Percentiles rank a stretch among this genome's conserved stretches.
Evolutionary conservation across 2,797 vertebrate species (phyloP).

Genomic region (Naso thynnoides): DNA sequence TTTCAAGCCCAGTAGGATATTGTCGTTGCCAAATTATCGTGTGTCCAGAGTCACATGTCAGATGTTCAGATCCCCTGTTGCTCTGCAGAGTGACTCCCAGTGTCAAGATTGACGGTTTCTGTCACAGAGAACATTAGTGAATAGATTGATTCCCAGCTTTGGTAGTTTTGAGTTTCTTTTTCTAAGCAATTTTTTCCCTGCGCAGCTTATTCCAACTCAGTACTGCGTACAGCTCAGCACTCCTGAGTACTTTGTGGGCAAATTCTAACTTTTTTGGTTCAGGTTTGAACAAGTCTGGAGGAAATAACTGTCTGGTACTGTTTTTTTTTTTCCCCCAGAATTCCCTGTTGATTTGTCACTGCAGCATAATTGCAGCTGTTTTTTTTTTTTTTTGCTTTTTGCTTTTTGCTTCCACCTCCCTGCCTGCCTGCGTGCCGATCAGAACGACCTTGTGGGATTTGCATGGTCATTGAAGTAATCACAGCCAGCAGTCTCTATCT

Average conservation of each 20-base stretch:
- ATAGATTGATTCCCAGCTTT: too few species aligned
- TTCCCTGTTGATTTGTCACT: neutral
- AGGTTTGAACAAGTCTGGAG: conserved; percentile 26
- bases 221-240: neutral
- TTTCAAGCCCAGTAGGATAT: too few species aligned
- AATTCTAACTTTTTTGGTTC: conserved; percentile 2
- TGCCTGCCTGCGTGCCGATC: conserved; percentile 7
- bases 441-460: conserved; percentile 57
- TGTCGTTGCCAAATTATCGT: too few species aligned
- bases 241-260: neutral
- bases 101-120: neutral
- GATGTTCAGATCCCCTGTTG: too few species aligned
- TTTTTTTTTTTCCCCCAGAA: neutral
- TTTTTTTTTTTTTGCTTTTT: too few species aligned
- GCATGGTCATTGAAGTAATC: conserved; percentile 50
- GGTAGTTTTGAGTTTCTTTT: neutral
- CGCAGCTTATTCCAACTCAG: neutral
- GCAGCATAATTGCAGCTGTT: neutral
- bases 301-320: neutral
- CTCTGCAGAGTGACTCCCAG: too few species aligned
- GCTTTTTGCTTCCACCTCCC: neutral
- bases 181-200: too few species aligned
- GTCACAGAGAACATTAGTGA: neutral
- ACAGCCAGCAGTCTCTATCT: conserved; percentile 38
- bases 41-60: too few species aligned